A percentile compares a stretch with the other conserved stretches of the same genome.
phyloP scores from a whole-genome alignment of 2,113 vertebrate species.

The Haliaeetus leucogaster region DNA sequence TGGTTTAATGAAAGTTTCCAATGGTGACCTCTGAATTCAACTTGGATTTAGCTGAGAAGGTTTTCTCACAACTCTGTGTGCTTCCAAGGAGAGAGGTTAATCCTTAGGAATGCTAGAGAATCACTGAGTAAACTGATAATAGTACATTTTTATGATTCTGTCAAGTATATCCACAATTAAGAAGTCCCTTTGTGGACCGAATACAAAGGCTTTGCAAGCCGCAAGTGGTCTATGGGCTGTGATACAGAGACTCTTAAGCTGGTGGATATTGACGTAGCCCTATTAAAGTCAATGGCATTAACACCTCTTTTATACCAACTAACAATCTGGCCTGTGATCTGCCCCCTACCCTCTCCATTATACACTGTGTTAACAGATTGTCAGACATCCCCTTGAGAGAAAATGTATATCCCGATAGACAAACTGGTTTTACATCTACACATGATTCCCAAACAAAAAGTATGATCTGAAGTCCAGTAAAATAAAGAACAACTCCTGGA shows the following conservation, averaged over 20 bases:
- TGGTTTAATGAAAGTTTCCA: constrained; percentile 13
- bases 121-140: constrained; percentile 54
- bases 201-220: constrained; percentile 28
- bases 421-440: not conserved
- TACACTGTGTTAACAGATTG: constrained; percentile 47
- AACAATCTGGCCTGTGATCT: constrained; percentile 60
- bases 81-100: constrained; percentile 39
- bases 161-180: constrained; percentile 56
- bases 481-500: not conserved
- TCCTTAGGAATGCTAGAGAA: constrained; percentile 52
- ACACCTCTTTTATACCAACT: constrained; percentile 49
- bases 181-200: constrained; percentile 41
- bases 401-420: not conserved
- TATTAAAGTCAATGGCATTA: constrained; percentile 59
- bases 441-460: not conserved
- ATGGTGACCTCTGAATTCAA: constrained; percentile 4
- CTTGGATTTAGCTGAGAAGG: constrained; percentile 13
- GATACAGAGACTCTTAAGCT: constrained; percentile 40
- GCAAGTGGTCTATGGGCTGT: constrained; percentile 5
- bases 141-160: constrained; percentile 57
- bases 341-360: constrained; percentile 47
- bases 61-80: constrained; percentile 34
- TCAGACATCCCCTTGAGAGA: constrained; percentile 20
- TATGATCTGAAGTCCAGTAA: not conserved
- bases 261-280: constrained; percentile 47